Evolutionary conservation across 2,888 invertebrate genomes (phyloP), one percentile per base, ranked within the genome.

Genomic region (Apamea crenata): DNA sequence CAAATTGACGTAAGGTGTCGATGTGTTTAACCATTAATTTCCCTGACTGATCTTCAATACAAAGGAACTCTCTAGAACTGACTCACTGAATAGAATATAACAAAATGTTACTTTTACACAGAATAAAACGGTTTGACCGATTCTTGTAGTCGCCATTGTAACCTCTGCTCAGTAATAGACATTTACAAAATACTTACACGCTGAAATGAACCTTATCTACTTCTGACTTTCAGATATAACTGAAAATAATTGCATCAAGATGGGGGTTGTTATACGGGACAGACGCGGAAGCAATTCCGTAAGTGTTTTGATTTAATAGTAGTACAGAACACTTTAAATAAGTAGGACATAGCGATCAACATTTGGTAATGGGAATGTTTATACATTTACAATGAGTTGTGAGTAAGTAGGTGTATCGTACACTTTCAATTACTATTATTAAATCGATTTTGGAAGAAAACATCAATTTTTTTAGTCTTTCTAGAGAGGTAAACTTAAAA

Each of bases 311-410:
- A 74, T 56, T 77, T 50, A 78, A 78, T 82, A 77, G 66, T 68
- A 78, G 77, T 74, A 69, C 50, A 53, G 32, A 66, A 47, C 84
- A 82, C 86, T 85, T 84, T 65, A 74, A 78, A 84, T 87, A 77
- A 85, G 63, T 87, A 71, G 77, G 71, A 56, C 79, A 71, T 50
- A 72, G 71, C 74, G 65, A 77, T 73, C 47, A 66, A 65, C 65
- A 36, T 68, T 72, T 70, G 18, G n/a, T 70, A 70, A 70, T 83
- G 65, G 50, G 47, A 50, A 56, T 70, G 36, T 53, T 16, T 65
- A 59, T 50, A 50, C 40, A 69, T 76, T 18, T 68, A 47, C 36
- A 67, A 6, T 66, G 44, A 56, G 29, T 56, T 61, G 61, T 53
- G n/a, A 6, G 1, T 21, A 50, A 21, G 44, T 47, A 21, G 29